Conservation (phyloP, 2,113 vertebrate species). For the Pteronura brasiliensis region DNA sequence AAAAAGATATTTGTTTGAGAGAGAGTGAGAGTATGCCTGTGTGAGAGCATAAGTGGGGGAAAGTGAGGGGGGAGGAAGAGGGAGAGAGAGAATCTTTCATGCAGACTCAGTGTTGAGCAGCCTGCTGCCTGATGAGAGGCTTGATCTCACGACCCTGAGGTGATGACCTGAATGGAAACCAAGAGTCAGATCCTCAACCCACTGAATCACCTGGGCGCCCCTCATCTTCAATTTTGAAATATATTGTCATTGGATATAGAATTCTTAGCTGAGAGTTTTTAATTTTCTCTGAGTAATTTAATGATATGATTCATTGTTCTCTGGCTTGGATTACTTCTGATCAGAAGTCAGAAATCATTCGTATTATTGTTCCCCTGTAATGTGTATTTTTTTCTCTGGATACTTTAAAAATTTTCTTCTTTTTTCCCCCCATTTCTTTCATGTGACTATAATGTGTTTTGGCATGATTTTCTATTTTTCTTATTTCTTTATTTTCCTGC, state of each 20-base stretch:
- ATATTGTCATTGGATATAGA: background rate
- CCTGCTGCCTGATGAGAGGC: background rate
- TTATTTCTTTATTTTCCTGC: background rate
- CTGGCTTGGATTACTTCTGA: background rate
- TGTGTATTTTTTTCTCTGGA: background rate
- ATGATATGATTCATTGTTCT: background rate
- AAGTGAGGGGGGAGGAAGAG: background rate
- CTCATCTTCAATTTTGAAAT: background rate
- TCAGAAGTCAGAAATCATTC: slow-evolving; percentile 6
- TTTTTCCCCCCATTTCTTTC: background rate
- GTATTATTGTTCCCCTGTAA: background rate
- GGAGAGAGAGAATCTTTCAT: background rate
- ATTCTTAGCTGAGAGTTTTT: slow-evolving; percentile 10
- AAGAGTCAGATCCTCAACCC: background rate
- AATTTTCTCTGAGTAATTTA: background rate
- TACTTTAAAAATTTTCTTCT: background rate
- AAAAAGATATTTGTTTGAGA: background rate
- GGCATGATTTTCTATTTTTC: background rate
- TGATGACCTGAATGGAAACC: background rate
- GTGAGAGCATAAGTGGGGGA: background rate
- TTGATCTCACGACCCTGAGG: background rate
- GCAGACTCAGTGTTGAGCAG: background rate
- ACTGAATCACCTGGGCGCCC: background rate
- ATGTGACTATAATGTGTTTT: background rate
- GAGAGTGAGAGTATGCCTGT: background rate